Evolutionary conservation across 2,888 invertebrate species (phyloP), one percentile per base, ranked within the genome.

Genomic region (Drosophila neotestacea): DNA sequence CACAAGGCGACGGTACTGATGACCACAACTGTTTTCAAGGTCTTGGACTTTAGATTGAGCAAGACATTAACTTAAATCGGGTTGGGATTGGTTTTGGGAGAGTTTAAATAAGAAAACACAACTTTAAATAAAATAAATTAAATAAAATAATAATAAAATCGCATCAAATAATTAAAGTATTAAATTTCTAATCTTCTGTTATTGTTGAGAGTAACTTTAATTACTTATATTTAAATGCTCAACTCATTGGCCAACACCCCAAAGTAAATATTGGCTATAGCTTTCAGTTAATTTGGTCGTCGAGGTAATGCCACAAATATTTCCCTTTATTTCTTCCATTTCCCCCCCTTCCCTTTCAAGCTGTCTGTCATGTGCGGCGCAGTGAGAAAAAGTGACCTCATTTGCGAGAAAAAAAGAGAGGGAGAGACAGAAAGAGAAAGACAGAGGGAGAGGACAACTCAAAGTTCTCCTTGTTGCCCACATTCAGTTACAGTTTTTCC

Each of bases 221-320:
- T 22, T 44, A 13, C 5, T 27, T 56, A 30, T 16, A 10, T 34
- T 13, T 13, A 38, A 27, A 28, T 38, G 9, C 6, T 34, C 7
- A 13, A 6, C 10, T n/a, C n/a, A 50, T 50, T 34, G 22, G 22
- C 22, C 34, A 6, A 4, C 36, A 36, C 11, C 3, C 4, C 51
- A 5, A 28, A 38, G 22, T 22, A 22, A 22, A 10, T 34, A 36
- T 63, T 38, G 59, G 27, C 48, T 51, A 55, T 51, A 54, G 62
- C 55, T 56, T 59, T 68, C 64, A 46, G 73, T 68, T 76, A 62
- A 56, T 69, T 67, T 69, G 44, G 54, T 62, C 56, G 60, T 64
- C 85, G 75, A 56, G 81, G 61, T 81, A 88, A 88, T 88, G 69
- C 73, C 77, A 56, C 65, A 88, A 86, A 86, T 83, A 88, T 86